Conservation (phyloP, 2,888 invertebrate genomes). For the Amphipyra tragopoginis region DNA sequence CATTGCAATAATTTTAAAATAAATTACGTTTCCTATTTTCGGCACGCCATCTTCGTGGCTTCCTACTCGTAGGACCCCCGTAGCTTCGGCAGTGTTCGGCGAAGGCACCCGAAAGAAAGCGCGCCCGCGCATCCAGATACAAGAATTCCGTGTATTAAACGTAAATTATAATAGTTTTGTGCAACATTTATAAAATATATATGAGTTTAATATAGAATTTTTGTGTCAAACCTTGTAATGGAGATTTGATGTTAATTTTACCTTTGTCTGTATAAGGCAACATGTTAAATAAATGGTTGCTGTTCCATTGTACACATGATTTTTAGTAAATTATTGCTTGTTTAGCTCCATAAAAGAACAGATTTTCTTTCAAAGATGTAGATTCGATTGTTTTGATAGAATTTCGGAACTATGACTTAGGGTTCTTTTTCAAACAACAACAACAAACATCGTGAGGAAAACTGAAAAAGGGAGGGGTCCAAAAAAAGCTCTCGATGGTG, state of each 20-base stretch:
- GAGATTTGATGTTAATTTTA: constrained; percentile 49
- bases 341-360: constrained; percentile 22
- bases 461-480: no score
- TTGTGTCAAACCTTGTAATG: constrained; percentile 48
- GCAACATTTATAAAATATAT: constrained; percentile 43
- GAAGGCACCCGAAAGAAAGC: constrained; percentile 66
- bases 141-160: constrained; percentile 33
- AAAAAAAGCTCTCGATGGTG: no score
- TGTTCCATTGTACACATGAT: constrained; percentile 27
- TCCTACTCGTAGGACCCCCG: constrained; percentile 65
- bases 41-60: constrained; percentile 61
- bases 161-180: constrained; percentile 53
- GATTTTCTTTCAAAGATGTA: constrained; percentile 8
- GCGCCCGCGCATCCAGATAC: constrained; percentile 60
- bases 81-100: constrained; percentile 69
- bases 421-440: no score
- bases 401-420: no score
- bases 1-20: background rate
- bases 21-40: background rate
- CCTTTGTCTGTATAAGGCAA: constrained; percentile 41
- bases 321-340: constrained; percentile 39
- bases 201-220: constrained; percentile 38
- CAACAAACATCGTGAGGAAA: no score
- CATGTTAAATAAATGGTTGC: constrained; percentile 41
- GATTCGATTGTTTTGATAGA: background rate